Evolutionary conservation across 2,113 vertebrate genomes (phyloP).

Genomic region (Canis aureus): DNA sequence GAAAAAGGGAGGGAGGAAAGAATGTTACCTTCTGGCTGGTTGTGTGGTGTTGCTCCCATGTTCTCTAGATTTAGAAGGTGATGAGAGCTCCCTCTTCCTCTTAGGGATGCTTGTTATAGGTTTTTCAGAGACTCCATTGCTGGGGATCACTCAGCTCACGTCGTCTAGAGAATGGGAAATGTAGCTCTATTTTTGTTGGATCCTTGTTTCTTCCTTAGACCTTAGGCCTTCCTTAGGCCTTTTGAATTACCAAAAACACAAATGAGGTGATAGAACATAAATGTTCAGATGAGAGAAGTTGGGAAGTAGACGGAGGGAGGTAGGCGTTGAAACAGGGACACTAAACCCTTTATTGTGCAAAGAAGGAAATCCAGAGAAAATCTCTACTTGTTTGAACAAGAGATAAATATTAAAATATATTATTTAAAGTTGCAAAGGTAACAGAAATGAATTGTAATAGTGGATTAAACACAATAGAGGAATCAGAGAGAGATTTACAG

Average conservation of each 20-base stretch:
- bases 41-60: neutral
- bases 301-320: neutral
- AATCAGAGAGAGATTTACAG: neutral
- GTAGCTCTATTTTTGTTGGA: neutral
- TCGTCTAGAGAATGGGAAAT: neutral
- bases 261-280: neutral
- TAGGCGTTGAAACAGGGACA: neutral
- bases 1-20: neutral
- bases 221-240: too few relatives aligned
- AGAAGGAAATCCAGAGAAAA: neutral
- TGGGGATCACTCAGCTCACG: neutral
- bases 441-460: neutral
- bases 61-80: neutral
- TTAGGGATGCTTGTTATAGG: neutral
- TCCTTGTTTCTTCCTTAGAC: neutral
- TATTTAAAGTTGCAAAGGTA: constrained; percentile 20
- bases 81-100: neutral
- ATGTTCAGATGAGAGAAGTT: neutral
- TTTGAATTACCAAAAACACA: neutral
- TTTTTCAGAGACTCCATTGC: neutral
- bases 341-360: neutral
- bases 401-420: neutral
- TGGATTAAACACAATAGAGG: neutral
- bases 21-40: neutral
- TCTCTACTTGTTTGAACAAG: constrained; percentile 5